These are phyloP conservation scores for Clarias gariepinus DNA, from an alignment of 2,113 vertebrate genomes.

Conservation along the genomic window DNA sequence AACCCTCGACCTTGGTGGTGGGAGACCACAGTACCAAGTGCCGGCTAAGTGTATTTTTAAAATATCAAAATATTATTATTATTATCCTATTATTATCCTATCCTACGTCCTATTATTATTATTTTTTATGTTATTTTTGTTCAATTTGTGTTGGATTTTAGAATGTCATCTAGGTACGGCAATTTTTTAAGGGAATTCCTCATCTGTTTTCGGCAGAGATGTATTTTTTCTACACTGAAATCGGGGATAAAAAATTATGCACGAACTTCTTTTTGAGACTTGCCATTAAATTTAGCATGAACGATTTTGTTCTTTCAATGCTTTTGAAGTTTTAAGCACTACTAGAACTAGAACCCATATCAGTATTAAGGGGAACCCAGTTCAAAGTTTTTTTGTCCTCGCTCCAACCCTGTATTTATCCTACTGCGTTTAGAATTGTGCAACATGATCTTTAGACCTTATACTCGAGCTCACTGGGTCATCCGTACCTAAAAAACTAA, in stretches of 20 bases:
- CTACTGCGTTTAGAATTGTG: slow-evolving; percentile 27
- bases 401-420: background rate
- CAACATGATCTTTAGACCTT: slow-evolving; percentile 56
- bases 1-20: no score
- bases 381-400: background rate
- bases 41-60: background rate
- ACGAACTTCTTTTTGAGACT: background rate
- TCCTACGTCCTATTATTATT: no score
- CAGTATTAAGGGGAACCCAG: background rate
- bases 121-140: no score
- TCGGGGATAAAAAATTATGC: background rate
- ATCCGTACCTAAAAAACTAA: slow-evolving; percentile 52
- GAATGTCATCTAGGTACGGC: background rate
- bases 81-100: no score
- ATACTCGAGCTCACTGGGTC: slow-evolving; percentile 35
- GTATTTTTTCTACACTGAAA: background rate
- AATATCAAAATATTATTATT: background rate
- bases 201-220: background rate
- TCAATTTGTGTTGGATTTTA: background rate
- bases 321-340: background rate
- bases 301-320: background rate
- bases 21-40: no score
- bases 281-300: background rate
- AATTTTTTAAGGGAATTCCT: background rate
- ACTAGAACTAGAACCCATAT: background rate